Percentiles rank a stretch among this genome's conserved stretches.
Conservation (phyloP, 2,888 invertebrate genomes). For the Harpalus rufipes region DNA sequence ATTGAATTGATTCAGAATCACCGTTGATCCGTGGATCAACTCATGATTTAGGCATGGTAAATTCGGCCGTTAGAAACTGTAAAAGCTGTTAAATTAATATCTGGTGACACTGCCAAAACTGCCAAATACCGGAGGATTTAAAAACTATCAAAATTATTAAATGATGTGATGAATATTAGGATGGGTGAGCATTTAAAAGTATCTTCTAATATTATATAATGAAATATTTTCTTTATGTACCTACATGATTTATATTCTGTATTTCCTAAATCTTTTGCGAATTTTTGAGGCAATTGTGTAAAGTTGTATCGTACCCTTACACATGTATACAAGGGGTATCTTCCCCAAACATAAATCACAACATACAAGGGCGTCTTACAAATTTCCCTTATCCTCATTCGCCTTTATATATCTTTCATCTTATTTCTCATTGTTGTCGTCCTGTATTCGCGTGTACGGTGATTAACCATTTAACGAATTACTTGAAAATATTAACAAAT, state of each 20-base stretch:
- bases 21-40: no score
- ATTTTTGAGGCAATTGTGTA: not conserved
- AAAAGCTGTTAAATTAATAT: no score
- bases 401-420: constrained; percentile 1
- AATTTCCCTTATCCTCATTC: constrained; percentile 11
- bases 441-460: not conserved
- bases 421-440: not conserved
- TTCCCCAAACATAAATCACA: constrained; percentile 3
- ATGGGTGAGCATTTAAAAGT: no score
- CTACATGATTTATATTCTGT: constrained; percentile 5
- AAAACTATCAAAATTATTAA: no score
- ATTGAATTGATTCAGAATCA: no score
- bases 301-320: not conserved
- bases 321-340: not conserved
- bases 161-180: no score
- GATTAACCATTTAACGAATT: not conserved
- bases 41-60: no score
- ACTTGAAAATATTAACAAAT: not conserved
- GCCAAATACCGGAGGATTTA: no score
- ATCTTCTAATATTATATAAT: no score
- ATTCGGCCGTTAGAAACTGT: no score
- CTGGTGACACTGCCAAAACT: no score
- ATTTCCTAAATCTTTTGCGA: constrained; percentile 13
- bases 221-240: no score
- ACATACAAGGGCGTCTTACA: constrained; percentile 14